phyloP scores from a whole-genome alignment of 2,888 invertebrate genomes.

The Heliconius charithonia region DNA sequence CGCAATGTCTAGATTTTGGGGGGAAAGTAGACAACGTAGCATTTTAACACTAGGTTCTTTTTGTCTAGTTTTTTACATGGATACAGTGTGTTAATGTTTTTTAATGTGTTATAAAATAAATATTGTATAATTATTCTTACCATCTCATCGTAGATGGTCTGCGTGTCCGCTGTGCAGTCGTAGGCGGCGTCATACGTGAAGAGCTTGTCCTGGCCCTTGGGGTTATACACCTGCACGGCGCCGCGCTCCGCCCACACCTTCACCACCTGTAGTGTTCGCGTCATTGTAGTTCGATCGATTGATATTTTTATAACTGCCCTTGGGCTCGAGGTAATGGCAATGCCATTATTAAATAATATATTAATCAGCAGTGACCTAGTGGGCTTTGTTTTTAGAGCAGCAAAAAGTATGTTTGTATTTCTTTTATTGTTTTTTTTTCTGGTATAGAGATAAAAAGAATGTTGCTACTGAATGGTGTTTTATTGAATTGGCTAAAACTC shows the following conservation, averaged over 20 bases:
- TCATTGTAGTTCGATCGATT: constrained; percentile 6
- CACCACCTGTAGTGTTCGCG: constrained; percentile 85
- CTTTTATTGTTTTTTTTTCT: neutral
- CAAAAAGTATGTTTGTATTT: constrained; percentile 4
- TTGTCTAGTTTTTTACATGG: no score
- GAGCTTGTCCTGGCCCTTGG: constrained; percentile 93
- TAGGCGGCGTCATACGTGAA: constrained; percentile 99
- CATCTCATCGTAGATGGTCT: constrained; percentile 97
- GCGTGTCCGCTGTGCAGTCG: constrained; percentile 94
- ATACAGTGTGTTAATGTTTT: no score
- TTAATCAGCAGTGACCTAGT: neutral
- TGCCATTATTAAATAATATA: neutral
- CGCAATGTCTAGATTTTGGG: neutral
- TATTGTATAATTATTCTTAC: constrained; percentile 67
- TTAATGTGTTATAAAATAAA: neutral
- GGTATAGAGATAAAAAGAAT: no score
- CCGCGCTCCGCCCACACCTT: constrained; percentile 93
- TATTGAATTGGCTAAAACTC: no score
- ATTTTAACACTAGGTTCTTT: no score
- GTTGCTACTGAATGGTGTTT: no score
- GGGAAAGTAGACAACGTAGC: neutral
- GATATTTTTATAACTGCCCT: neutral
- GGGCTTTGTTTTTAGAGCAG: neutral
- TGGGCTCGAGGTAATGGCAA: neutral
- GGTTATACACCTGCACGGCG: constrained; percentile 94